These are phyloP conservation scores for Labeo calbasu DNA, from an alignment of 2,797 vertebrate species.

Conservation along the genomic window DNA sequence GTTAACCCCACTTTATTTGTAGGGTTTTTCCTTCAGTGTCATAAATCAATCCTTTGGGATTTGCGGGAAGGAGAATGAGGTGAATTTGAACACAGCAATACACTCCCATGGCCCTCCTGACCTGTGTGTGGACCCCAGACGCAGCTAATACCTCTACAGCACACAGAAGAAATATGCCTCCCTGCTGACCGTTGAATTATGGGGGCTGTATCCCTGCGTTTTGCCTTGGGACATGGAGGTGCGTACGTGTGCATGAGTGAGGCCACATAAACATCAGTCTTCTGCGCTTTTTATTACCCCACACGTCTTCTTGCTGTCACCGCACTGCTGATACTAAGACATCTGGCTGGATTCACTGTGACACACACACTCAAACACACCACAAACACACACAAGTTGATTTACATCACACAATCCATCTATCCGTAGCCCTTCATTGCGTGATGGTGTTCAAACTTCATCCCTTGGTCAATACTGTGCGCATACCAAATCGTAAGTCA, in stretches of 20 bases:
- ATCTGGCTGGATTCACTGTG: constrained; percentile 38
- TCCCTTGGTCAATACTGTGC: constrained; percentile 34
- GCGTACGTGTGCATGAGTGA: constrained; percentile 5
- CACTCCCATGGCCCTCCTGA: background rate
- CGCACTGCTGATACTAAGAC: constrained; percentile 39
- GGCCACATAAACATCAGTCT: constrained; percentile 38
- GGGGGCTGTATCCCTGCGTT: background rate
- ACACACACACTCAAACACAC: background rate
- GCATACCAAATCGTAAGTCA: constrained; percentile 16
- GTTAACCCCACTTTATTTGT: constrained; percentile 16
- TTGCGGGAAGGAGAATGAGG: background rate
- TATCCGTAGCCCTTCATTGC: background rate
- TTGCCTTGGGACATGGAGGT: constrained; percentile 35
- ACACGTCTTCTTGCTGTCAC: constrained; percentile 46
- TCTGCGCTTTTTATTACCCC: constrained; percentile 39
- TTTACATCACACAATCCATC: constrained; percentile 46
- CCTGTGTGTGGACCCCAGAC: constrained; percentile 26
- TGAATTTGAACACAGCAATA: background rate
- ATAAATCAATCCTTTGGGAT: constrained; percentile 4
- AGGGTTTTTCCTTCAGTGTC: background rate
- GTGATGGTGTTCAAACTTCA: constrained; percentile 14
- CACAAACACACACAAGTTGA: constrained; percentile 39
- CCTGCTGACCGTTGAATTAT: constrained; percentile 40
- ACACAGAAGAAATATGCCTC: constrained; percentile 33
- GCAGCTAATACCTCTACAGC: constrained; percentile 29